Conservation (phyloP, 2,797 vertebrate genomes). For the Ceryle rudis region DNA sequence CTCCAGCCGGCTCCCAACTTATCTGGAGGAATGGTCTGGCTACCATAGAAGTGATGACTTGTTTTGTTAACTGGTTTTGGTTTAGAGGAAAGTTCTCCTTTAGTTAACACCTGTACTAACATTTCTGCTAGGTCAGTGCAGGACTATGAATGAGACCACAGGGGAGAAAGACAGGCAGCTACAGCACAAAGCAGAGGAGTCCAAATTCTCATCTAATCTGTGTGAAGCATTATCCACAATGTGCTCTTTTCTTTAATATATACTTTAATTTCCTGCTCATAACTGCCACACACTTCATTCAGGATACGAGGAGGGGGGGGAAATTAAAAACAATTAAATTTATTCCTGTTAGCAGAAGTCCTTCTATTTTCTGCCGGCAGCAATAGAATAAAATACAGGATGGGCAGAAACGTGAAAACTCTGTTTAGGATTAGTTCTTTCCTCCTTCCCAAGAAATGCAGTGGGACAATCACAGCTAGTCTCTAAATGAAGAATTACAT, state of each 20-base stretch:
- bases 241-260: background rate
- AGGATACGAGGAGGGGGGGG: background rate
- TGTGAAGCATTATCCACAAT: background rate
- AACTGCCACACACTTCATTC: background rate
- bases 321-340: background rate
- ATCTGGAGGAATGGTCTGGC: background rate
- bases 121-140: background rate
- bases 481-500: background rate
- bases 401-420: background rate
- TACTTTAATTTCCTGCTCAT: conserved; percentile 31
- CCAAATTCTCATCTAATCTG: background rate
- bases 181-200: background rate
- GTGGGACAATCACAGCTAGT: background rate
- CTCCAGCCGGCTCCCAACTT: background rate
- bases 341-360: background rate
- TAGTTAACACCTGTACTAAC: background rate
- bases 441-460: background rate
- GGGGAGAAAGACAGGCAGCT: background rate
- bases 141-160: background rate
- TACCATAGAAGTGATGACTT: background rate
- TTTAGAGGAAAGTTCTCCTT: background rate
- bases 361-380: background rate
- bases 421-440: background rate
- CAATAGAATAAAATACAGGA: background rate
- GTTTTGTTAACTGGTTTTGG: background rate